These are phyloP conservation scores for Ginglymostoma cirratum DNA, from an alignment of 2,113 vertebrate species.

Conservation along the genomic window DNA sequence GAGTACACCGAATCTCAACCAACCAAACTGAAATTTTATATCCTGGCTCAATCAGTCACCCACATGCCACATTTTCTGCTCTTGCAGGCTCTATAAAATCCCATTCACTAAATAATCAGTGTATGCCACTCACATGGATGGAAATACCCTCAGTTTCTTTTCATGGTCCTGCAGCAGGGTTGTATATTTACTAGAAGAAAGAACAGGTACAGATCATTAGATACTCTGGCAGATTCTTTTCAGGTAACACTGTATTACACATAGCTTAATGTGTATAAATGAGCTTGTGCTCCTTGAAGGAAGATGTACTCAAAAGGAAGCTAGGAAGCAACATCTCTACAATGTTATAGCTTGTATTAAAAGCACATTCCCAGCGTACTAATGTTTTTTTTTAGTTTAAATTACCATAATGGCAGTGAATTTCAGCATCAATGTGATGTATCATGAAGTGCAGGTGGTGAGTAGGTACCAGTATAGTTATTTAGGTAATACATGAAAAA, in stretches of 20 bases:
- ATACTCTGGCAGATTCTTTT: not conserved
- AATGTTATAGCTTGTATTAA: not conserved
- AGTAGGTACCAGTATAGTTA: not conserved
- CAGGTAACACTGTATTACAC: not conserved
- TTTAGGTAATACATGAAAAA: not conserved
- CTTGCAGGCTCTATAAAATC: not conserved
- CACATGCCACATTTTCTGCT: not conserved
- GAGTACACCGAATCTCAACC: too few relatives aligned
- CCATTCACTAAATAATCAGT: not conserved
- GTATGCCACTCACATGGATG: conserved; percentile 65
- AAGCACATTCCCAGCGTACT: not conserved
- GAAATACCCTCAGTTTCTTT: conserved; percentile 66
- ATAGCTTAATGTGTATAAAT: not conserved
- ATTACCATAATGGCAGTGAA: not conserved
- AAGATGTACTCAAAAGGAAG: not conserved
- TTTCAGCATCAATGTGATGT: not conserved
- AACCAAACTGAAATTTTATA: too few relatives aligned
- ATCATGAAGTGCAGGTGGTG: not conserved
- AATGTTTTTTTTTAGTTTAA: not conserved
- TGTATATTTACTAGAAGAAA: conserved; percentile 69
- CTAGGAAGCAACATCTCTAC: not conserved
- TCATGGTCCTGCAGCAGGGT: conserved; percentile 72
- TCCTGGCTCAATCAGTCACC: not conserved
- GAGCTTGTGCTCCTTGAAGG: not conserved
- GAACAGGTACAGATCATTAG: not conserved